Conservation (phyloP, 2,113 vertebrate genomes). For the Nerophis ophidion region DNA sequence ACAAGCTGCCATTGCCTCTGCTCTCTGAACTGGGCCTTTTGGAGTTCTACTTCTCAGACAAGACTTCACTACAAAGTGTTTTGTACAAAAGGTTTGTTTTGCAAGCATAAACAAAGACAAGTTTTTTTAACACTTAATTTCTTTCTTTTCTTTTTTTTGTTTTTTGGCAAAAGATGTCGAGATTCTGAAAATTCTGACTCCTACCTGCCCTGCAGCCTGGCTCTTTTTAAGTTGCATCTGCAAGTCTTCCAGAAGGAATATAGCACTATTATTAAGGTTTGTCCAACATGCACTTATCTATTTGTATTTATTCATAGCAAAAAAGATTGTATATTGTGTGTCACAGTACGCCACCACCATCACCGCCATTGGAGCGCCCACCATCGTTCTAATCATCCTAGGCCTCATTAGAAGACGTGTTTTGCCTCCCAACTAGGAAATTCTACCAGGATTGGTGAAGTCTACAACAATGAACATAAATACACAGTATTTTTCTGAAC, state of each 20-base stretch:
- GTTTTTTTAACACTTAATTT: background rate
- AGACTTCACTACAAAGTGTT: constrained; percentile 44
- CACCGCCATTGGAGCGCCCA: constrained; percentile 48
- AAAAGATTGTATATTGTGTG: too few species aligned
- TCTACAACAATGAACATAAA: too few species aligned
- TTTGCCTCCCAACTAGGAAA: constrained; percentile 12
- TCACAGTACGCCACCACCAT: constrained; percentile 54
- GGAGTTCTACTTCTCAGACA: constrained; percentile 53
- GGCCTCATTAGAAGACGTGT: constrained; percentile 26
- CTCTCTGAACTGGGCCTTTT: constrained; percentile 62
- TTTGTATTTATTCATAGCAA: background rate
- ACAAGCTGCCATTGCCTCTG: constrained; percentile 52
- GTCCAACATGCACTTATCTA: constrained; percentile 1
- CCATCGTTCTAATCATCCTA: constrained; percentile 40
- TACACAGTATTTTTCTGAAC: too few species aligned
- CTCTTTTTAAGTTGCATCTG: constrained; percentile 60
- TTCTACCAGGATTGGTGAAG: background rate
- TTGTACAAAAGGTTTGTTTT: constrained; percentile 65
- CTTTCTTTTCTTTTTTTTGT: background rate
- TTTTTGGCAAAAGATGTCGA: constrained; percentile 61
- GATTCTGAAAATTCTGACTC: constrained; percentile 65
- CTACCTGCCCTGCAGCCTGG: constrained; percentile 74
- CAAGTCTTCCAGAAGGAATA: constrained; percentile 56
- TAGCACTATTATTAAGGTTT: constrained; percentile 58
- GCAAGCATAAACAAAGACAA: too few species aligned